Percentiles rank a stretch among this genome's conserved stretches.
These are phyloP conservation scores for Kryptopterus vitreolus DNA, from an alignment of 2,797 vertebrate genomes.

Conservation along the genomic window DNA sequence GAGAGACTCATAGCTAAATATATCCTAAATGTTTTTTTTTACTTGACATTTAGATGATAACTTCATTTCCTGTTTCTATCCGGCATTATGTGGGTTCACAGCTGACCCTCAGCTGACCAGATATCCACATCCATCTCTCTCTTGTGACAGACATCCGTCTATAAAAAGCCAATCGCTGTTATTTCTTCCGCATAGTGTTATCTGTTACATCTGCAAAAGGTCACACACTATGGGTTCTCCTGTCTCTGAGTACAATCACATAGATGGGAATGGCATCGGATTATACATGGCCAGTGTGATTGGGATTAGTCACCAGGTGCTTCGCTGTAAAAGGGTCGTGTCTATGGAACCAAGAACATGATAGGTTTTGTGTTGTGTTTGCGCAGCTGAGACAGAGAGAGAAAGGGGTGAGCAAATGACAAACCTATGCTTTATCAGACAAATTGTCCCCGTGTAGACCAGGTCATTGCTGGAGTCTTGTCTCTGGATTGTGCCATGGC, in stretches of 20 bases:
- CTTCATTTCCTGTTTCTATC: background rate
- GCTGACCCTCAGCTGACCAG: background rate
- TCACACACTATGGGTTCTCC: conserved; percentile 8
- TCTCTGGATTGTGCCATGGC: background rate
- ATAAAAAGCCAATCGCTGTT: conserved; percentile 21
- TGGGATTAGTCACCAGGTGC: conserved; percentile 23
- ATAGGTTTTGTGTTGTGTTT: conserved; percentile 9
- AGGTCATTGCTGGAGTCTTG: background rate
- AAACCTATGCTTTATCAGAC: background rate
- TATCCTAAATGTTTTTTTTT: background rate
- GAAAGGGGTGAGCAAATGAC: background rate
- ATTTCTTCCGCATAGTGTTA: conserved; percentile 17
- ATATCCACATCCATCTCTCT: conserved; percentile 18
- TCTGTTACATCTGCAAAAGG: conserved; percentile 28
- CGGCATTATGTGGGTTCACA: background rate
- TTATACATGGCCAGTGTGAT: conserved; percentile 24
- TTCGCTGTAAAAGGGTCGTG: conserved; percentile 22
- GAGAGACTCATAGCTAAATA: background rate
- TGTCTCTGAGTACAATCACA: conserved; percentile 1
- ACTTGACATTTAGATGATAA: conserved; percentile 10
- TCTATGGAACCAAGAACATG: conserved; percentile 17
- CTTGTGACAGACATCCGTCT: background rate
- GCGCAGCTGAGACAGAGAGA: background rate
- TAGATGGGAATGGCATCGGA: conserved; percentile 29
- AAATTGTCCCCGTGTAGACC: background rate